A percentile compares a stretch with the other conserved stretches of the same genome.
phyloP scores from a whole-genome alignment of 2,113 vertebrate species.

The Gopherus flavomarginatus region DNA sequence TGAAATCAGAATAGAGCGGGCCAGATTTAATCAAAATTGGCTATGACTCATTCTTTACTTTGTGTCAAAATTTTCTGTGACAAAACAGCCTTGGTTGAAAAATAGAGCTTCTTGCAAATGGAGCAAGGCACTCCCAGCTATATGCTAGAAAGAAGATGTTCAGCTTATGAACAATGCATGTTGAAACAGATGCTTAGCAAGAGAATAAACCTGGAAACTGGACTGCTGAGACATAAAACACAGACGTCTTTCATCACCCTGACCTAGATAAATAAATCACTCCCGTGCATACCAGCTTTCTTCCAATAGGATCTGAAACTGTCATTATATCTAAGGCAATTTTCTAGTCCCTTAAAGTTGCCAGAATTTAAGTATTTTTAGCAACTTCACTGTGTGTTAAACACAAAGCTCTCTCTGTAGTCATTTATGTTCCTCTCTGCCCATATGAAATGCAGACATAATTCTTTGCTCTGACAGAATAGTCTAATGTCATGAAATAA shows the following conservation, averaged over 20 bases:
- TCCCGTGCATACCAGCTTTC: not conserved
- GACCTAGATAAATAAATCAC: not conserved
- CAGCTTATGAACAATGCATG: not conserved
- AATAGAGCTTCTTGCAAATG: not conserved
- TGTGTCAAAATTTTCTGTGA: conserved; percentile 1
- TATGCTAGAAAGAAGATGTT: not conserved
- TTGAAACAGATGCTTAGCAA: not conserved
- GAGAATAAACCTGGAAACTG: not conserved
- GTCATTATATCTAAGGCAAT: not conserved
- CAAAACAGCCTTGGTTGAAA: not conserved
- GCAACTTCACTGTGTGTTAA: not conserved
- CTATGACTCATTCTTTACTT: conserved; percentile 20
- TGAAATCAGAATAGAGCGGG: conserved; percentile 8
- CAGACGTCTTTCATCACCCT: not conserved
- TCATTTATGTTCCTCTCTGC: not conserved
- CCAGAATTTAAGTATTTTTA: conserved; percentile 11
- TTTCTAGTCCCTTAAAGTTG: conserved; percentile 9
- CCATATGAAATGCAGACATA: not conserved
- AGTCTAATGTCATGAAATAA: not conserved
- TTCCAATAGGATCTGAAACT: conserved; percentile 19
- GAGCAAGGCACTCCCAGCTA: conserved; percentile 3
- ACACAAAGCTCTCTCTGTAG: not conserved
- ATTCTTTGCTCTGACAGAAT: conserved; percentile 12
- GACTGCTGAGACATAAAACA: not conserved
- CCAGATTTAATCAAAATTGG: conserved; percentile 3